Evolutionary conservation across 2,113 vertebrate species (phyloP).

Genomic region (Sturnus vulgaris): DNA sequence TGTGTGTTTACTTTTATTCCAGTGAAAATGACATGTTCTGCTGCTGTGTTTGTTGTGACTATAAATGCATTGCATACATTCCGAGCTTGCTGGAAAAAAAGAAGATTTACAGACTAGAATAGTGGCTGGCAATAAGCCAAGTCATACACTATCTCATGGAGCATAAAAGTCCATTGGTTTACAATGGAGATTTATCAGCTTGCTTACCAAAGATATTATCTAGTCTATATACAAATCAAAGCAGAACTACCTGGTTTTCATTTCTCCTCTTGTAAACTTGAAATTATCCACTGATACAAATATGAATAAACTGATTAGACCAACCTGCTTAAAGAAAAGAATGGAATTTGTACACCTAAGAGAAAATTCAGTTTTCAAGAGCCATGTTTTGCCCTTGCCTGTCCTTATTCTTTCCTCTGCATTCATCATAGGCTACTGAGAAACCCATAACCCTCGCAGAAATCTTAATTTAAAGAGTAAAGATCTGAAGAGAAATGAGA

Average conservation of each 20-base stretch:
- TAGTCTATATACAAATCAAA: not conserved
- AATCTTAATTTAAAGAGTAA: not conserved
- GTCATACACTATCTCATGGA: not conserved
- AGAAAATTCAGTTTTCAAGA: not conserved
- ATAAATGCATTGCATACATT: constrained; percentile 36
- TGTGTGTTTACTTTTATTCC: not conserved
- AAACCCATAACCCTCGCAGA: not conserved
- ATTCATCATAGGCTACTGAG: not conserved
- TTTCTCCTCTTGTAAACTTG: not conserved
- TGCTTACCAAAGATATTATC: not conserved
- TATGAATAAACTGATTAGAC: not conserved
- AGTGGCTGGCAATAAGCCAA: constrained; percentile 11
- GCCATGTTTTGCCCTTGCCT: not conserved
- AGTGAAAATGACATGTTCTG: not conserved
- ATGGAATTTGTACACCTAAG: not conserved
- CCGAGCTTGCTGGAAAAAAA: not conserved
- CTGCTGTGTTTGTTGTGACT: constrained; percentile 54
- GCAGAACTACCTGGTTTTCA: not conserved
- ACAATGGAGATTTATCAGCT: not conserved
- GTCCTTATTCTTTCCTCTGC: not conserved
- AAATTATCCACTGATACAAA: not conserved
- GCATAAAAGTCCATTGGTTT: not conserved
- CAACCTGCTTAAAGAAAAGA: not conserved
- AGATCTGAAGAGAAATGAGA: not conserved
- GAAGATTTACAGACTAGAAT: constrained; percentile 15